phyloP scores from a whole-genome alignment of 2,888 invertebrate genomes.

The Himalopsyche japonica region DNA sequence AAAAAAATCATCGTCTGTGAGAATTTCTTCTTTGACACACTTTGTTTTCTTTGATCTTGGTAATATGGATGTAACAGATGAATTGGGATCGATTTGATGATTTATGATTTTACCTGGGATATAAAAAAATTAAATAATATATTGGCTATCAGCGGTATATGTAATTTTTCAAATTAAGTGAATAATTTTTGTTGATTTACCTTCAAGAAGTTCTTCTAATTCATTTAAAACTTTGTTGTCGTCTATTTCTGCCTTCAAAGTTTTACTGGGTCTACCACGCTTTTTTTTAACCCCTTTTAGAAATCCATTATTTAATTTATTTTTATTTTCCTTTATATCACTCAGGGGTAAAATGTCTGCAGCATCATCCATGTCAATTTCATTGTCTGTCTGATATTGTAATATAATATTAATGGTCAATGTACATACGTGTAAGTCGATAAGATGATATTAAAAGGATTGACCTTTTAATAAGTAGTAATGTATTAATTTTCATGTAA shows the following conservation, averaged over 20 bases:
- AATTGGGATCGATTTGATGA: neutral
- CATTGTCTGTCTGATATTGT: conserved; percentile 13
- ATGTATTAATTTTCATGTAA: neutral
- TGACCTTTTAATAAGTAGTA: no score
- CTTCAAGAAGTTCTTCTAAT: conserved; percentile 12
- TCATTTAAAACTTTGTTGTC: conserved; percentile 2
- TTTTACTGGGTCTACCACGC: conserved; percentile 19
- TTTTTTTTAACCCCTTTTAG: conserved; percentile 7
- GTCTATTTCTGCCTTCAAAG: neutral
- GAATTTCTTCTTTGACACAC: conserved; percentile 5
- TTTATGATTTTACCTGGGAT: conserved; percentile 1
- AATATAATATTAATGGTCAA: neutral
- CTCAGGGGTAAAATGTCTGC: conserved; percentile 24
- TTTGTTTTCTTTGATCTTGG: neutral
- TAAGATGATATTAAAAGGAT: no score
- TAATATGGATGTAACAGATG: neutral
- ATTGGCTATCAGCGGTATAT: no score
- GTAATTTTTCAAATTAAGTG: no score
- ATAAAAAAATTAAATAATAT: neutral
- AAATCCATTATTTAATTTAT: neutral
- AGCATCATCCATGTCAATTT: conserved; percentile 15
- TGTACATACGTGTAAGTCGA: neutral
- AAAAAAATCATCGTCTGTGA: neutral
- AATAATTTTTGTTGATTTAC: neutral
- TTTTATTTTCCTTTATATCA: conserved; percentile 18